A percentile compares a stretch with the other conserved stretches of the same genome.
phyloP scores from a whole-genome alignment of 2,113 vertebrate species.

The Gnathonemus longibarbis region DNA sequence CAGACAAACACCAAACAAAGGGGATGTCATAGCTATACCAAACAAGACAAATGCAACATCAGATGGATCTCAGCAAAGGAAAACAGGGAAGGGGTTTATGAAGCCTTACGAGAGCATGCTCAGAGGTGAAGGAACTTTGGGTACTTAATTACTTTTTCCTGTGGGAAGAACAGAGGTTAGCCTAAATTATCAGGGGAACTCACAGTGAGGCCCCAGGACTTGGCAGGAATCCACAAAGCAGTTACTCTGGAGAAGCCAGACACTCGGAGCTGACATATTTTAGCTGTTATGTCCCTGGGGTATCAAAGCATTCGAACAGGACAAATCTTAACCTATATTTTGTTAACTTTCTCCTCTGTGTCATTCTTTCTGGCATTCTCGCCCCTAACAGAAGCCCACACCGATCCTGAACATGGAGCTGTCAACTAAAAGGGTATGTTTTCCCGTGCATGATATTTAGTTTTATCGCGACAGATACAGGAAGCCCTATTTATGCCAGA shows the following conservation, averaged over 20 bases:
- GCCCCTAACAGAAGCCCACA: conserved; percentile 49
- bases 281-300: conserved; percentile 30
- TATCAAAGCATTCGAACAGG: background rate
- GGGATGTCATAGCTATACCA: background rate
- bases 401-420: conserved; percentile 74
- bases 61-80: background rate
- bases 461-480: background rate
- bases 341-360: background rate
- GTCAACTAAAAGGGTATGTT: conserved; percentile 71
- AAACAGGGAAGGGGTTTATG: background rate
- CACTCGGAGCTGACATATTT: background rate
- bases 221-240: conserved; percentile 4
- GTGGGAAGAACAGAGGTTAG: conserved; percentile 9
- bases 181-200: background rate
- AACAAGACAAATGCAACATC: background rate
- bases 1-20: background rate
- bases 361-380: background rate
- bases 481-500: background rate
- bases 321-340: conserved; percentile 22
- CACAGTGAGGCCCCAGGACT: background rate
- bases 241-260: conserved; percentile 15
- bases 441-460: background rate
- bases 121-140: conserved; percentile 2
- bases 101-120: background rate
- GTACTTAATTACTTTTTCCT: conserved; percentile 6